Conservation (phyloP, 2,797 vertebrate species). For the Sitta carolinensis region DNA sequence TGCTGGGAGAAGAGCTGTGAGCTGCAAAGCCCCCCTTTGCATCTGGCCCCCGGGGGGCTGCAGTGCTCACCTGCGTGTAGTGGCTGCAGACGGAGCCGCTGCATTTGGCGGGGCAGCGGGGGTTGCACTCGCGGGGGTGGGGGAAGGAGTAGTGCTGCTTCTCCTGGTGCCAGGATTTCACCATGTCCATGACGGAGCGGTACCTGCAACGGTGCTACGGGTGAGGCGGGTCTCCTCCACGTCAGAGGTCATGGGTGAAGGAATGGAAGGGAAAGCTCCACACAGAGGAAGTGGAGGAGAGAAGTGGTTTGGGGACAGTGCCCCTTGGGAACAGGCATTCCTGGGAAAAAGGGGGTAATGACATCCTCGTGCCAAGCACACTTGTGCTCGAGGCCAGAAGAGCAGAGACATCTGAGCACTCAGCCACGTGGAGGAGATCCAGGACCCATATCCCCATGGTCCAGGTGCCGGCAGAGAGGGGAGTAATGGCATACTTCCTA, state of each 20-base stretch:
- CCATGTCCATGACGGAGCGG: slow-evolving; percentile 81
- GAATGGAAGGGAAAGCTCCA: neutral
- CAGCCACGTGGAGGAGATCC: neutral
- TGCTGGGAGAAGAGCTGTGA: neutral
- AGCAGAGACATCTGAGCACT: neutral
- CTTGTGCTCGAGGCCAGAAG: neutral
- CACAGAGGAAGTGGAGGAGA: neutral
- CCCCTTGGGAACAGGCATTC: neutral
- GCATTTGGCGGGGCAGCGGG: slow-evolving; percentile 81
- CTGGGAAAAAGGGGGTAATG: neutral
- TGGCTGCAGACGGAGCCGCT: slow-evolving; percentile 84
- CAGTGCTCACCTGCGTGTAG: slow-evolving; percentile 86
- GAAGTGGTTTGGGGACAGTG: neutral
- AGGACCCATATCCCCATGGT: neutral
- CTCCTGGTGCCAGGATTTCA: slow-evolving; percentile 87
- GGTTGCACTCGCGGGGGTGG: slow-evolving; percentile 62
- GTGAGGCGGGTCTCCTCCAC: neutral
- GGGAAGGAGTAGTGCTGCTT: slow-evolving; percentile 83
- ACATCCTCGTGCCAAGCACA: neutral
- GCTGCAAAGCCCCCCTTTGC: neutral
- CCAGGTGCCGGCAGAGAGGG: neutral
- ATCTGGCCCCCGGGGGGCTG: fast-evolving
- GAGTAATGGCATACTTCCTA: neutral
- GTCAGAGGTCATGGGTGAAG: fast-evolving
- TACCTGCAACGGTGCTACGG: slow-evolving; percentile 64